A percentile compares a stretch with the other conserved stretches of the same genome.
Evolutionary conservation across 2,113 vertebrate genomes (phyloP).

Genomic region (Syngnathoides biaculeatus): DNA sequence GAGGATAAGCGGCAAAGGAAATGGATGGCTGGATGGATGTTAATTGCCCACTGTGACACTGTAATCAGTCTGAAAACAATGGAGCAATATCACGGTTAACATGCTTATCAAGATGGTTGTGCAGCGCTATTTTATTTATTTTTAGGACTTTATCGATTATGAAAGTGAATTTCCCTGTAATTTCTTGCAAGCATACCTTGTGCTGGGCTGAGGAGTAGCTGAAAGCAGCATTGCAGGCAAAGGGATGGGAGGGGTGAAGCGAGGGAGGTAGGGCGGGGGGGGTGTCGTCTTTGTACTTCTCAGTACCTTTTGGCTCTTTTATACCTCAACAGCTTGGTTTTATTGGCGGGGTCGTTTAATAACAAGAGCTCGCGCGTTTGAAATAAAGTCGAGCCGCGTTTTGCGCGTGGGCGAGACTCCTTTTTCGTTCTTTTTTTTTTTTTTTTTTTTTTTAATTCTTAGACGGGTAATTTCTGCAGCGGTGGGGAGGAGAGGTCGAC

Average conservation of each 20-base stretch:
- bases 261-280: slow-evolving; percentile 29
- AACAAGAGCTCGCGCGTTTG: slow-evolving; percentile 72
- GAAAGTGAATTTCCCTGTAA: not conserved
- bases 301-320: slow-evolving; percentile 70
- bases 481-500: slow-evolving; percentile 58
- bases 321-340: slow-evolving; percentile 71
- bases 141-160: not conserved
- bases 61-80: not conserved
- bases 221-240: slow-evolving; percentile 61
- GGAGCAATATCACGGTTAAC: slow-evolving; percentile 16
- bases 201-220: slow-evolving; percentile 36
- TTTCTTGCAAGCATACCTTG: slow-evolving; percentile 18
- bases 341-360: slow-evolving; percentile 75
- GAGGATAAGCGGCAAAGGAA: too few species aligned
- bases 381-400: slow-evolving; percentile 68
- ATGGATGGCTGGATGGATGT: too few species aligned
- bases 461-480: slow-evolving; percentile 68
- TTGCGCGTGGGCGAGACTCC: slow-evolving; percentile 61
- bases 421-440: slow-evolving; percentile 42
- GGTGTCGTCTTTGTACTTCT: slow-evolving; percentile 66
- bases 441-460: slow-evolving; percentile 48
- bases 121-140: too few species aligned
- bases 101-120: too few species aligned
- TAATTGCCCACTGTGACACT: not conserved
- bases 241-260: slow-evolving; percentile 46